These are phyloP conservation scores for Aphidius gifuensis DNA, from an alignment of 1,140 invertebrate genomes.

Conservation along the genomic window DNA sequence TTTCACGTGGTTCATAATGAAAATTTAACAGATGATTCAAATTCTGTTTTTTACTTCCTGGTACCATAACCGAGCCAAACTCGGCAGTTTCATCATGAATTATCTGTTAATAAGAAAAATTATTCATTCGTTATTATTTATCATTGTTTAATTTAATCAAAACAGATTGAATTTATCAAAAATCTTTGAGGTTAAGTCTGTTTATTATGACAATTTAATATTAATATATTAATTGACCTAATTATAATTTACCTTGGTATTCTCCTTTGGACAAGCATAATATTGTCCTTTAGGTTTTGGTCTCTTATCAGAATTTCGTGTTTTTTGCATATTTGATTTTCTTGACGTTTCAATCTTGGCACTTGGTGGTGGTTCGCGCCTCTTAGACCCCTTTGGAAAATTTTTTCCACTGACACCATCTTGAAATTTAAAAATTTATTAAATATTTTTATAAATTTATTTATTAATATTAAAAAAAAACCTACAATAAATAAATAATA, in stretches of 20 bases:
- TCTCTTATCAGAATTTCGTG: constrained; percentile 69
- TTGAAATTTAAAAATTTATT: constrained; percentile 32
- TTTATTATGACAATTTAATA: too few relatives aligned
- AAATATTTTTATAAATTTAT: too few relatives aligned
- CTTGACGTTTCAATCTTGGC: constrained; percentile 62
- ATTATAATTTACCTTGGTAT: constrained; percentile 59
- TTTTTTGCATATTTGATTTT: constrained; percentile 63
- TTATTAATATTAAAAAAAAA: too few relatives aligned
- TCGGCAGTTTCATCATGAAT: constrained; percentile 64
- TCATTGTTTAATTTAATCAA: too few relatives aligned
- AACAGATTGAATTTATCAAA: too few relatives aligned
- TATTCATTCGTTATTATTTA: not conserved
- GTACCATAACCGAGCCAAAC: constrained; percentile 74
- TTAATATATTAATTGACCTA: constrained; percentile 22
- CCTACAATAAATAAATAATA: not conserved
- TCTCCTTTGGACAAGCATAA: constrained; percentile 68
- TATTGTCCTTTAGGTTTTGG: constrained; percentile 67
- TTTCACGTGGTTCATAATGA: constrained; percentile 67
- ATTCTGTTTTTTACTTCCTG: constrained; percentile 87
- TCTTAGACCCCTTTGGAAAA: constrained; percentile 63
- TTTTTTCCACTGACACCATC: constrained; percentile 60
- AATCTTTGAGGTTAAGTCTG: too few relatives aligned
- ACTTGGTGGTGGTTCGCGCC: constrained; percentile 59
- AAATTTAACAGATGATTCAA: constrained; percentile 90
- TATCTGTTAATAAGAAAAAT: constrained; percentile 42